phyloP scores from a whole-genome alignment of 2,888 invertebrate genomes.

The Patella pellucida region DNA sequence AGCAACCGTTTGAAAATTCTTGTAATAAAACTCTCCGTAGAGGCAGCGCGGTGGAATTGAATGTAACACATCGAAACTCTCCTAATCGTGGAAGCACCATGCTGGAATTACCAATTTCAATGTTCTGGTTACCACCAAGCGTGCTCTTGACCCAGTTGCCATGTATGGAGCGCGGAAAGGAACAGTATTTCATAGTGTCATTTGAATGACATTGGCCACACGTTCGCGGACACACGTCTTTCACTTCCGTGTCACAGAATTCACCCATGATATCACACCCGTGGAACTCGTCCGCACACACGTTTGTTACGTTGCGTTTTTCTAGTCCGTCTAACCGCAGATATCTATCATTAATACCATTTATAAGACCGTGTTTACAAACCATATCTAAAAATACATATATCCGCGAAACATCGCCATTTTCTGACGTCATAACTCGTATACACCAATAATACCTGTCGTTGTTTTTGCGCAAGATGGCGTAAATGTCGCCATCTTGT shows the following conservation, averaged over 20 bases:
- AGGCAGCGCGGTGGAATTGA: conserved; percentile 25
- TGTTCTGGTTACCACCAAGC: conserved; percentile 13
- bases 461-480: conserved; percentile 30
- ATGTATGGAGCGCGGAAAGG: conserved; percentile 29
- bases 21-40: conserved; percentile 34
- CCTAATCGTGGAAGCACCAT: conserved; percentile 30
- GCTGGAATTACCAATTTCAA: conserved; percentile 25
- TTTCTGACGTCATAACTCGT: conserved; percentile 23
- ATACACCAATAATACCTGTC: conserved; percentile 39
- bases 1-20: conserved; percentile 42
- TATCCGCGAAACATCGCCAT: conserved; percentile 19
- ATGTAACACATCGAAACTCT: conserved; percentile 35
- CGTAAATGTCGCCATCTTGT: conserved; percentile 30
- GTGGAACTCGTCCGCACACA: conserved; percentile 30
- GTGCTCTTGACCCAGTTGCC: conserved; percentile 31
- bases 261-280: conserved; percentile 22
- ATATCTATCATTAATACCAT: conserved; percentile 21
- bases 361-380: conserved; percentile 26
- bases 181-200: conserved; percentile 12
- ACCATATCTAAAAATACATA: conserved; percentile 31
- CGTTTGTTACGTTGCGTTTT: conserved; percentile 23
- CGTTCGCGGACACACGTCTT: conserved; percentile 24
- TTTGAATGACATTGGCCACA: conserved; percentile 27
- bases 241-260: conserved; percentile 23
- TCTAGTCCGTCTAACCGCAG: conserved; percentile 23